Conservation (phyloP, 1,140 invertebrate genomes). For the Adelges cooleyi region DNA sequence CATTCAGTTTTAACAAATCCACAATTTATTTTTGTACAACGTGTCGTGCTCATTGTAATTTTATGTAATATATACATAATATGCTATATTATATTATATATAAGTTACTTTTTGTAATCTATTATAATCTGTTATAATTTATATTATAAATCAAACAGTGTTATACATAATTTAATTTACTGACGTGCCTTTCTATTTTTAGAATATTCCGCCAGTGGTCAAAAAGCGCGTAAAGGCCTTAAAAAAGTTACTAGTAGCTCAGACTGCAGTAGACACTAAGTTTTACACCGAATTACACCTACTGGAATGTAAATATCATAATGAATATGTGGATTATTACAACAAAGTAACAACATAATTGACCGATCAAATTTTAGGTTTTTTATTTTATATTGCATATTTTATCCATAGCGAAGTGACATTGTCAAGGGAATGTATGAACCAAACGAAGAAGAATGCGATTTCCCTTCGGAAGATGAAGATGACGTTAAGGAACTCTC, state of each 20-base stretch:
- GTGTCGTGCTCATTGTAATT: too few species aligned
- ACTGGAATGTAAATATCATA: slow-evolving; percentile 83
- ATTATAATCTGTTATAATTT: too few species aligned
- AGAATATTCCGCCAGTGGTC: slow-evolving; percentile 57
- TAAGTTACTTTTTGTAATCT: too few species aligned
- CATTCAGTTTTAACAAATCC: too few species aligned
- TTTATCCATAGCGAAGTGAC: slow-evolving; percentile 47
- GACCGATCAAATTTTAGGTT: too few species aligned
- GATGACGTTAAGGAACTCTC: slow-evolving; percentile 46
- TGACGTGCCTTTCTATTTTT: slow-evolving; percentile 29
- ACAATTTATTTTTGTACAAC: too few species aligned
- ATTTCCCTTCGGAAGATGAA: slow-evolving; percentile 65
- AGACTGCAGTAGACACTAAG: slow-evolving; percentile 78
- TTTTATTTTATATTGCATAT: too few species aligned
- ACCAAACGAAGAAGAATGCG: slow-evolving; percentile 76
- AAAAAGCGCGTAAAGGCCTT: slow-evolving; percentile 78
- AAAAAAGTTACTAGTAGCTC: slow-evolving; percentile 81
- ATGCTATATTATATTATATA: too few species aligned
- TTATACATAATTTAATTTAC: background rate
- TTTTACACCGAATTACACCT: slow-evolving; percentile 93
- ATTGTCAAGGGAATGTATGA: slow-evolving; percentile 72
- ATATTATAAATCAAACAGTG: background rate
- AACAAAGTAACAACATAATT: slow-evolving; percentile 75
- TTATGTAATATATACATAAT: too few species aligned
- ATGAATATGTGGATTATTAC: slow-evolving; percentile 66